A percentile compares a stretch with the other conserved stretches of the same genome.
Evolutionary conservation across 2,113 vertebrate species (phyloP).

Genomic region (Lutjanus erythropterus): DNA sequence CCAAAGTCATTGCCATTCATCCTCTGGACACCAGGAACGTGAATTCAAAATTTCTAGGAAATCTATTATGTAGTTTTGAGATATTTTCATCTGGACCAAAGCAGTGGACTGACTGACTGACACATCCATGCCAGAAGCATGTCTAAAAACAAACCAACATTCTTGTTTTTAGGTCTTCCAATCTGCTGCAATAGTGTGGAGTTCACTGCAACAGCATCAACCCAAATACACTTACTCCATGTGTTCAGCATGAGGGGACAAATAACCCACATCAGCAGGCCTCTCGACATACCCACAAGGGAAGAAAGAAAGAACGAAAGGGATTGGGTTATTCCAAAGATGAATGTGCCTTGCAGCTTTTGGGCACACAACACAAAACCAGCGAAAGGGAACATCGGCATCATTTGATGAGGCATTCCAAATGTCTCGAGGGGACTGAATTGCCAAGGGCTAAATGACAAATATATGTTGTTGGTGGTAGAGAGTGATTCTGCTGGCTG

Average conservation of each 20-base stretch:
- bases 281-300: conserved; percentile 78
- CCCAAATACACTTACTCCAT: conserved; percentile 68
- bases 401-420: conserved; percentile 86
- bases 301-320: conserved; percentile 67
- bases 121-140: neutral
- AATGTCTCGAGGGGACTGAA: conserved; percentile 78
- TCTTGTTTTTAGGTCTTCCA: conserved; percentile 27
- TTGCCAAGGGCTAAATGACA: conserved; percentile 83
- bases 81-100: neutral
- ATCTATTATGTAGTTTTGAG: neutral
- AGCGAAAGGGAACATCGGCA: conserved; percentile 84
- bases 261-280: conserved; percentile 80
- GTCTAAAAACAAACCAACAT: conserved; percentile 16
- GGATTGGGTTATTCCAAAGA: conserved; percentile 85
- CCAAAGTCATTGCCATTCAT: neutral
- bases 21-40: neutral
- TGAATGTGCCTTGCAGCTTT: conserved; percentile 84
- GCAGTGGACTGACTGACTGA: neutral
- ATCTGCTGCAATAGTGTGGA: conserved; percentile 41
- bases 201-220: conserved; percentile 59
- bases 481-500: conserved; percentile 78
- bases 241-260: conserved; percentile 78
- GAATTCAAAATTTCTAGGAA: neutral
- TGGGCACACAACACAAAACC: conserved; percentile 86
- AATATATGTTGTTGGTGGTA: conserved; percentile 82